These are phyloP conservation scores for Camelus bactrianus DNA, from an alignment of 2,113 vertebrate genomes.

Conservation along the genomic window DNA sequence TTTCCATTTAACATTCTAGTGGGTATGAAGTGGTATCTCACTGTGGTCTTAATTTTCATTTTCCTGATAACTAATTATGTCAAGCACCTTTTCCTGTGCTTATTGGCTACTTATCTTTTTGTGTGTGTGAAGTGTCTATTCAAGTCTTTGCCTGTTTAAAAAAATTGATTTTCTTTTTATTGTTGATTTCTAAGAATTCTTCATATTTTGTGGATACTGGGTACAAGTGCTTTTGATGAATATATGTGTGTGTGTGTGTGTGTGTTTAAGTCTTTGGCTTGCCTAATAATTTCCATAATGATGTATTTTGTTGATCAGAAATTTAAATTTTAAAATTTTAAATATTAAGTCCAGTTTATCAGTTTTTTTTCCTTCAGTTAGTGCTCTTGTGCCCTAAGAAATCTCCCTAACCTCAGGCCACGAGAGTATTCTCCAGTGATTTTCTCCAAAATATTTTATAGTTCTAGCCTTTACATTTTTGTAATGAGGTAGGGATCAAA, in stretches of 20 bases:
- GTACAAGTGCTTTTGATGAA: not conserved
- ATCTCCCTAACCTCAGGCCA: not conserved
- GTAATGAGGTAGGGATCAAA: not conserved
- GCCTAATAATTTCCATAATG: not conserved
- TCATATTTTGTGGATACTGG: not conserved
- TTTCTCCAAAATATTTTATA: not conserved
- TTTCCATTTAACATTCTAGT: not conserved
- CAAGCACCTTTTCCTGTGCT: not conserved
- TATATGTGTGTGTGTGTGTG: not conserved
- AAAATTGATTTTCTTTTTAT: not conserved
- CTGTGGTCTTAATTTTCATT: conserved; percentile 6
- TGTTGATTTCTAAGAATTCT: not conserved
- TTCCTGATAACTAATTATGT: not conserved
- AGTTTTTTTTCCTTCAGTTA: not conserved
- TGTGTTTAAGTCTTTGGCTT: not conserved
- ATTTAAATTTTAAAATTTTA: not conserved
- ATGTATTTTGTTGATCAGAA: not conserved
- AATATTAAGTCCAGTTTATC: not conserved
- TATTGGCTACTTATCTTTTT: not conserved
- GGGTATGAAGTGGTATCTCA: not conserved
- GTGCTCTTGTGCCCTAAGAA: not conserved
- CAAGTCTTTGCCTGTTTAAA: not conserved
- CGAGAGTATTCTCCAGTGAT: not conserved
- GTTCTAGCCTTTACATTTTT: not conserved
- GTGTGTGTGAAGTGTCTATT: not conserved